Conservation (phyloP, 2,888 invertebrate species). For the Venusia cambrica region DNA sequence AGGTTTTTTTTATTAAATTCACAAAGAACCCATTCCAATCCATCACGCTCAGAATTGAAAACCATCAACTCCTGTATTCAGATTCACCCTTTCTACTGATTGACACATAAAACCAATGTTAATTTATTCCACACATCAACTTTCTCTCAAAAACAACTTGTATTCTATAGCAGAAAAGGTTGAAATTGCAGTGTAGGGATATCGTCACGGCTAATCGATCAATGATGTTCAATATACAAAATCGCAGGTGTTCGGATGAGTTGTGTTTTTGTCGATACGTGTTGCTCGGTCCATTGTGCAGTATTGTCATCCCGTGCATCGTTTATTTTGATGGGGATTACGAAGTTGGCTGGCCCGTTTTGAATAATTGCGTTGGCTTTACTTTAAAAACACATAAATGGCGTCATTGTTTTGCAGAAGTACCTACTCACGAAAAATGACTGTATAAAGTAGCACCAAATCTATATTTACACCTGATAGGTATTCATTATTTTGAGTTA, state of each 20-base stretch:
- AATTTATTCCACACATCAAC: conserved; percentile 16
- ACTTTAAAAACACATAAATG: neutral
- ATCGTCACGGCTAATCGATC: conserved; percentile 62
- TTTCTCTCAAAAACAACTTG: neutral
- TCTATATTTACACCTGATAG: too few species aligned
- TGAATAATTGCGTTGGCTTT: conserved; percentile 10
- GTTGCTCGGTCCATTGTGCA: conserved; percentile 37
- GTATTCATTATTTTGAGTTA: too few species aligned
- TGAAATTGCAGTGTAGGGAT: conserved; percentile 11
- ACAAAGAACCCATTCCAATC: conserved; percentile 19
- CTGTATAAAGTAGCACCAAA: too few species aligned
- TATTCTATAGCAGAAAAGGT: conserved; percentile 12
- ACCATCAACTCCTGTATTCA: conserved; percentile 38
- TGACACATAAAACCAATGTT: conserved; percentile 30
- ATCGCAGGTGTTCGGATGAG: conserved; percentile 76
- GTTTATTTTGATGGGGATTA: conserved; percentile 23
- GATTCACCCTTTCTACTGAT: conserved; percentile 36
- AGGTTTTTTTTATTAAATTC: too few species aligned
- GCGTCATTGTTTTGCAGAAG: too few species aligned
- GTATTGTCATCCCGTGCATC: conserved; percentile 45
- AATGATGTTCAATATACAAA: conserved; percentile 66
- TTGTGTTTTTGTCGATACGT: conserved; percentile 56
- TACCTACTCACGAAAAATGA: too few species aligned
- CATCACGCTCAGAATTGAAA: conserved; percentile 35
- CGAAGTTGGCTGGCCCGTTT: conserved; percentile 3